These are phyloP conservation scores for Linnaemya vulpina DNA, from an alignment of 2,888 invertebrate genomes.

Conservation along the genomic window DNA sequence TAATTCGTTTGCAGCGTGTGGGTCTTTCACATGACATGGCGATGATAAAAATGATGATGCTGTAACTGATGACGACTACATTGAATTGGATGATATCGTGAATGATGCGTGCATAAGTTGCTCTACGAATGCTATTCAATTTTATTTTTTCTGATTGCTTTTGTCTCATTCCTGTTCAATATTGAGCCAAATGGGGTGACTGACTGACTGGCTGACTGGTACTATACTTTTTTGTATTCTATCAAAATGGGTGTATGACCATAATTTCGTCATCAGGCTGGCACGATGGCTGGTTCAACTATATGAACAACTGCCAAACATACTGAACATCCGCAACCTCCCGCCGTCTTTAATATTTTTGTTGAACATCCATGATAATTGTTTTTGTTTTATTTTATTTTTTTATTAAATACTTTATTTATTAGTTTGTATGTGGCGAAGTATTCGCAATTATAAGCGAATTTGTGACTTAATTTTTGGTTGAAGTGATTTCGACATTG, in stretches of 20 bases:
- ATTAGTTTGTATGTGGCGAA: not conserved
- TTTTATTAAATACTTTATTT: slow-evolving; percentile 23
- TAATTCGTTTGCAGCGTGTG: slow-evolving; percentile 44
- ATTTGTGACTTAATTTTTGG: slow-evolving; percentile 11
- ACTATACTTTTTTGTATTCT: slow-evolving; percentile 1
- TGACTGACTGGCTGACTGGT: slow-evolving; percentile 34
- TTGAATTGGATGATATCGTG: slow-evolving; percentile 22
- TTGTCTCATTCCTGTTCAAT: slow-evolving; percentile 12
- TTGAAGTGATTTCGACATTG: slow-evolving; percentile 31
- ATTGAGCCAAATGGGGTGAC: slow-evolving; percentile 48
- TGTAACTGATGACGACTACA: slow-evolving; percentile 35
- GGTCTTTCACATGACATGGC: slow-evolving; percentile 52
- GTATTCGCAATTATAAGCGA: not conserved
- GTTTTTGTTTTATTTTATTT: slow-evolving; percentile 39
- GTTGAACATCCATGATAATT: slow-evolving; percentile 39
- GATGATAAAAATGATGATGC: slow-evolving; percentile 6
- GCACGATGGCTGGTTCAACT: not conserved
- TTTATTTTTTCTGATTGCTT: slow-evolving; percentile 3
- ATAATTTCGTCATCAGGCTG: slow-evolving; percentile 33
- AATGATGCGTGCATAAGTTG: slow-evolving; percentile 48
- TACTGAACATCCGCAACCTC: slow-evolving; percentile 59
- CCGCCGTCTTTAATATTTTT: slow-evolving; percentile 56
- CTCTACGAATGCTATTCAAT: slow-evolving; percentile 30
- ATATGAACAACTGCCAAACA: slow-evolving; percentile 33
- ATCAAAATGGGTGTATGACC: slow-evolving; percentile 37